A percentile compares a stretch with the other conserved stretches of the same genome.
Evolutionary conservation across 1,140 invertebrate species (phyloP).

Genomic region (Doryteuthis pealeii): DNA sequence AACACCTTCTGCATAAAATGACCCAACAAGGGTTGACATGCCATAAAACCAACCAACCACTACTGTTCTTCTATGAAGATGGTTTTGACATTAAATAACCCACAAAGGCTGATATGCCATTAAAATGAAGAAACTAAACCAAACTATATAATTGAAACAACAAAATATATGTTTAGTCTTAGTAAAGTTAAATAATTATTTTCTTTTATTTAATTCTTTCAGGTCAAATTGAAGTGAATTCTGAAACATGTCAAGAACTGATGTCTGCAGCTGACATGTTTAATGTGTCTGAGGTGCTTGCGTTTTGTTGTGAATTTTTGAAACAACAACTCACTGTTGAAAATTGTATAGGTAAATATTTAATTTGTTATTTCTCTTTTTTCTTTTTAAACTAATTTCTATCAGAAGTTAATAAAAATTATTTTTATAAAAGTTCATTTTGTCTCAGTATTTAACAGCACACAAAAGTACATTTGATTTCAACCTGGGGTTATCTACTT

Average conservation of each 20-base stretch:
- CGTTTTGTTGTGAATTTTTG: slow-evolving; percentile 42
- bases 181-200: too few relatives aligned
- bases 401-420: neutral
- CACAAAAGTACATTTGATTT: neutral
- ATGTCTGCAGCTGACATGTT: slow-evolving; percentile 64
- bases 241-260: slow-evolving; percentile 86
- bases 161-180: too few relatives aligned
- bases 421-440: neutral
- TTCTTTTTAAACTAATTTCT: slow-evolving; percentile 1
- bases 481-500: neutral
- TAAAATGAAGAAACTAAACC: too few relatives aligned
- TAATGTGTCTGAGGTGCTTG: slow-evolving; percentile 51
- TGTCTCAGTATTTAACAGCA: neutral
- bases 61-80: too few relatives aligned
- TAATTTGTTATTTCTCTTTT: too few relatives aligned
- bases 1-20: too few relatives aligned
- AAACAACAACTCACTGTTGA: slow-evolving; percentile 42
- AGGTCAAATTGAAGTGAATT: slow-evolving; percentile 65
- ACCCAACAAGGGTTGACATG: too few relatives aligned
- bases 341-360: slow-evolving; percentile 60
- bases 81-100: too few relatives aligned
- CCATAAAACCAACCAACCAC: too few relatives aligned
- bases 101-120: too few relatives aligned
- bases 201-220: slow-evolving; percentile 18
- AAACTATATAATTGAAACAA: too few relatives aligned